A percentile compares a stretch with the other conserved stretches of the same genome.
Evolutionary conservation across 2,797 vertebrate species (phyloP).

Genomic region (Paguma larvata): DNA sequence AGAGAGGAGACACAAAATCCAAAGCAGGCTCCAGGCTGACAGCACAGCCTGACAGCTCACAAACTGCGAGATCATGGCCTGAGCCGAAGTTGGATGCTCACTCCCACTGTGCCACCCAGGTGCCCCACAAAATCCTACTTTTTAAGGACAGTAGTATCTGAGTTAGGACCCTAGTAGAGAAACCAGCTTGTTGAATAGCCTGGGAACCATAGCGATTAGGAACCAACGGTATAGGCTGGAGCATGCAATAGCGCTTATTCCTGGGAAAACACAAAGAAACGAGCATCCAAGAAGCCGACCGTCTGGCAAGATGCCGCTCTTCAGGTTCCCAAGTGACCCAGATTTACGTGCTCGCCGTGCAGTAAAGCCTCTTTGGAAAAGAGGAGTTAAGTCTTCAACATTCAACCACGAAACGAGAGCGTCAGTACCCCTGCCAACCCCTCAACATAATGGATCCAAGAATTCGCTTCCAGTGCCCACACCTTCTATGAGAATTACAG

Average conservation of each 20-base stretch:
- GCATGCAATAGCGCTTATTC: background rate
- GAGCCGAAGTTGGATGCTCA: too few species aligned
- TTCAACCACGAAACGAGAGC: background rate
- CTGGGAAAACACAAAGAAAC: background rate
- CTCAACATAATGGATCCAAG: background rate
- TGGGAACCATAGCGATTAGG: background rate
- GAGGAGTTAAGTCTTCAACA: background rate
- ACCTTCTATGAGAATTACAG: background rate
- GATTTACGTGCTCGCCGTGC: background rate
- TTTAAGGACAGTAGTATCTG: background rate
- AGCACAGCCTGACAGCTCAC: too few species aligned
- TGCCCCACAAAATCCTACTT: background rate
- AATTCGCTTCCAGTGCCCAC: background rate
- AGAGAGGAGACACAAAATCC: too few species aligned
- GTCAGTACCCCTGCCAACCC: background rate
- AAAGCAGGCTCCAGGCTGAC: too few species aligned
- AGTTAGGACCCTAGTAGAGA: background rate
- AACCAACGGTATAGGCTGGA: background rate
- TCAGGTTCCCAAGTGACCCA: background rate
- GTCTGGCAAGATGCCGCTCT: background rate
- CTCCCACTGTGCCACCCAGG: too few species aligned
- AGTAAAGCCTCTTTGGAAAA: background rate
- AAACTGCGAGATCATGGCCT: too few species aligned
- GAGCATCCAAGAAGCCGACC: background rate
- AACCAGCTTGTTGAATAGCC: background rate